phyloP scores from a whole-genome alignment of 30 jellyfish, hydroid and myxozoan species.

The Turritopsis dohrnii region DNA sequence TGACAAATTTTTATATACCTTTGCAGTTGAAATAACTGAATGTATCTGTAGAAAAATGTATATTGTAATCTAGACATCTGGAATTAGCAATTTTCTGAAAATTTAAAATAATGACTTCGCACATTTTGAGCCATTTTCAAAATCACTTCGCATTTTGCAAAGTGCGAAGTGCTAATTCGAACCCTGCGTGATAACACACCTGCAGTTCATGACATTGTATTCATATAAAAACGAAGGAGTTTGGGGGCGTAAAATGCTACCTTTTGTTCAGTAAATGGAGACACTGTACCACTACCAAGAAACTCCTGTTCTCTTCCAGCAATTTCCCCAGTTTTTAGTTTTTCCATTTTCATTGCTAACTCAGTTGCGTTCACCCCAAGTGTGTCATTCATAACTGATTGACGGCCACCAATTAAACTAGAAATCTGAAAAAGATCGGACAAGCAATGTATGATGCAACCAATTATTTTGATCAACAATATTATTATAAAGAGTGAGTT shows the following conservation, averaged over 20 bases:
- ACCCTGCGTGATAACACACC: too few species aligned
- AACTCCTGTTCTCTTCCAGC: background rate
- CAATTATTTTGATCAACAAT: background rate
- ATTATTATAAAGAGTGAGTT: background rate
- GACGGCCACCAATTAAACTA: slow-evolving; percentile 8
- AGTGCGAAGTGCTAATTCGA: too few species aligned
- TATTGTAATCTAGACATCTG: too few species aligned
- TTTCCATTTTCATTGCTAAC: slow-evolving; percentile 29
- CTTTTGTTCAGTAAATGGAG: slow-evolving; percentile 25
- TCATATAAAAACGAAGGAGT: too few species aligned
- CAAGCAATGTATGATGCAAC: background rate
- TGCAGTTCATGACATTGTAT: too few species aligned
- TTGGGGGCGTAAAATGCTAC: background rate
- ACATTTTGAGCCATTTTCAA: too few species aligned
- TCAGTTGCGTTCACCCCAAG: slow-evolving; percentile 27
- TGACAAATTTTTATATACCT: too few species aligned
- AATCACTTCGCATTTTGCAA: too few species aligned
- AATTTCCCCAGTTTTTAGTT: slow-evolving; percentile 1
- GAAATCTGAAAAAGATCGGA: slow-evolving; percentile 9
- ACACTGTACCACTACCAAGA: slow-evolving; percentile 14
- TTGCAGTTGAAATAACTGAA: too few species aligned
- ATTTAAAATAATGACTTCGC: too few species aligned
- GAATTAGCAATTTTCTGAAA: too few species aligned
- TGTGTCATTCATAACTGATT: slow-evolving; percentile 10
- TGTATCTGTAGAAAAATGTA: too few species aligned